Evolutionary conservation across 2,797 vertebrate genomes (phyloP).

Genomic region (Peromyscus eremicus): DNA sequence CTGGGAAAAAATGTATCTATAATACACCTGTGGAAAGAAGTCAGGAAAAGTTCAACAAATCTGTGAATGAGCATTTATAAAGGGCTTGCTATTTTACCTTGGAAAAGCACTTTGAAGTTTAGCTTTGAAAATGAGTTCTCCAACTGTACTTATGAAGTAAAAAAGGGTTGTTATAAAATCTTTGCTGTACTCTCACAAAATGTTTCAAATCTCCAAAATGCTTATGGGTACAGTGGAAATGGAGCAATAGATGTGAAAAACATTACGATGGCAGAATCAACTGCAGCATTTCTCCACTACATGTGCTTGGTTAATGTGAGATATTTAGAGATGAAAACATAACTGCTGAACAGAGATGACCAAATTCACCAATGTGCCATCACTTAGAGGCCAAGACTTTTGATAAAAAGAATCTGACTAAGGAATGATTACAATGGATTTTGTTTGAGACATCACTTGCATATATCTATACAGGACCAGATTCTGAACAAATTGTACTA

Average conservation of each 20-base stretch:
- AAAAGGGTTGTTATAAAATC: neutral
- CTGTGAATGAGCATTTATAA: neutral
- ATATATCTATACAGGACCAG: neutral
- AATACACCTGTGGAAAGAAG: neutral
- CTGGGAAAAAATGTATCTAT: neutral
- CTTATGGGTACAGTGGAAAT: too few species aligned
- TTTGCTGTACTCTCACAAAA: neutral
- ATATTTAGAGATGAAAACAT: neutral
- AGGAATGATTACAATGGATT: neutral
- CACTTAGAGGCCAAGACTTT: neutral
- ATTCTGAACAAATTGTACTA: neutral
- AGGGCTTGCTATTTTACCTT: neutral
- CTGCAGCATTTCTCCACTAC: neutral
- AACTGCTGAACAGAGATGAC: neutral
- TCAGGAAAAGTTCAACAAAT: neutral
- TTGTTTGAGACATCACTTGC: neutral
- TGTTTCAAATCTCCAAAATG: neutral
- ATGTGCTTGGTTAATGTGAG: neutral
- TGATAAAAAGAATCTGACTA: neutral
- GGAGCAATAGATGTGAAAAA: neutral
- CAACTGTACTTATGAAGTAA: neutral
- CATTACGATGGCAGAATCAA: neutral
- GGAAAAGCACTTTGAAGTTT: neutral
- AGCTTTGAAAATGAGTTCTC: neutral
- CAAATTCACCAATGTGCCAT: neutral